Conservation (phyloP, 2,113 vertebrate species). For the Thermophis baileyi region DNA sequence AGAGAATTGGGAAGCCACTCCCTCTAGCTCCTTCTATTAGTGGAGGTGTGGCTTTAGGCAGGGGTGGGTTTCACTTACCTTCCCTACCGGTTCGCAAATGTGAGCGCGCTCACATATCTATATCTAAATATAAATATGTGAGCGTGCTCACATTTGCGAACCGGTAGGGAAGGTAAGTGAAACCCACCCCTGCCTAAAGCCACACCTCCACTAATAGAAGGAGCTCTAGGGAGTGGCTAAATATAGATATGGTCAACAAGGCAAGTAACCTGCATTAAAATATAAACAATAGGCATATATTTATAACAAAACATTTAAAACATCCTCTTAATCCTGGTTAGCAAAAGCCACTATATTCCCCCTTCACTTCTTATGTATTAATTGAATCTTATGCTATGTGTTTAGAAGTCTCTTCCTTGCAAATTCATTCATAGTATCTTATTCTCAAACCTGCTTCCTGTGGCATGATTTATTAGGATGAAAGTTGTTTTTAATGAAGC, state of each 20-base stretch:
- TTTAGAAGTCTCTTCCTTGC: neutral
- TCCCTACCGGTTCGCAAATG: too few relatives aligned
- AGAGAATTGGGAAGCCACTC: too few relatives aligned
- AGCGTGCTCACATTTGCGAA: too few relatives aligned
- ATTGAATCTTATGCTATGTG: neutral
- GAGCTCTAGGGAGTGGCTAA: too few relatives aligned
- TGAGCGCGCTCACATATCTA: too few relatives aligned
- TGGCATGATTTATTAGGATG: neutral
- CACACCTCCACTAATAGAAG: too few relatives aligned
- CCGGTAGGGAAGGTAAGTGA: too few relatives aligned
- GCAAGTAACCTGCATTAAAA: neutral
- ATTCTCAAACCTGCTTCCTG: neutral
- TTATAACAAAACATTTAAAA: neutral
- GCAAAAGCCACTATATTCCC: neutral
- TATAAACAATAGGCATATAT: neutral
- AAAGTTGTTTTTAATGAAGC: neutral
- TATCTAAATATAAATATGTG: too few relatives aligned
- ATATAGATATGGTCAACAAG: neutral
- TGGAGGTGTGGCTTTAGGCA: too few relatives aligned
- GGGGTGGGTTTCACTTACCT: too few relatives aligned
- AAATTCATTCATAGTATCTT: neutral
- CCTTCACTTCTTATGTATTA: neutral
- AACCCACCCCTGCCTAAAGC: too few relatives aligned
- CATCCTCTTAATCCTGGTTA: neutral
- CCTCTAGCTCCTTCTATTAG: too few relatives aligned